Conservation (phyloP, 2,888 invertebrate species). For the Archaeoteleia sp. region DNA sequence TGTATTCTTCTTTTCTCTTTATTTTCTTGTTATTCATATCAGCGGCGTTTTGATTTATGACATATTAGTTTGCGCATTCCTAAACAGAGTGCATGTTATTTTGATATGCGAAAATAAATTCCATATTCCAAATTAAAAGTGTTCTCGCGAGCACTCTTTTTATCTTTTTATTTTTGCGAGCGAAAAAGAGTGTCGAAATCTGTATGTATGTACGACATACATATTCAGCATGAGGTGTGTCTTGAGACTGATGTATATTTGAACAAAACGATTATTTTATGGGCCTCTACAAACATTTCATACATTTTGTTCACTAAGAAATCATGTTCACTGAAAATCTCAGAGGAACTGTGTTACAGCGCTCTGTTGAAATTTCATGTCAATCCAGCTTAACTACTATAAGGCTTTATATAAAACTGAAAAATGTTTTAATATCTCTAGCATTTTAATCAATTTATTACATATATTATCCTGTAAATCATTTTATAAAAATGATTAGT, state of each 20-base stretch:
- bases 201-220: constrained; percentile 36
- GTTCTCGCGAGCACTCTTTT: constrained; percentile 22
- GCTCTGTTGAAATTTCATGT: constrained; percentile 2
- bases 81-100: background rate
- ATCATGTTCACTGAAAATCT: constrained; percentile 2
- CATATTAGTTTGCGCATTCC: too few relatives aligned
- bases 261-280: constrained; percentile 20
- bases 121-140: constrained; percentile 13
- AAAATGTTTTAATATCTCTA: constrained; percentile 5
- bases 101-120: constrained; percentile 8
- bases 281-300: constrained; percentile 23
- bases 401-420: constrained; percentile 14
- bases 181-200: constrained; percentile 30
- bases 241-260: constrained; percentile 33
- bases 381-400: constrained; percentile 2
- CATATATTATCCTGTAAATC: background rate
- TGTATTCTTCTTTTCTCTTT: too few relatives aligned
- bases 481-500: background rate
- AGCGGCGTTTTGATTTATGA: too few relatives aligned
- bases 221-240: constrained; percentile 44
- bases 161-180: constrained; percentile 17
- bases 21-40: too few relatives aligned
- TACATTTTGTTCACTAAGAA: constrained; percentile 4
- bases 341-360: background rate
- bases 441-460: constrained; percentile 3